A percentile compares a stretch with the other conserved stretches of the same genome.
These are phyloP conservation scores for Aplysina aerophoba DNA, from an alignment of 37 sponge, comb jelly and placozoan genomes.

Conservation along the genomic window DNA sequence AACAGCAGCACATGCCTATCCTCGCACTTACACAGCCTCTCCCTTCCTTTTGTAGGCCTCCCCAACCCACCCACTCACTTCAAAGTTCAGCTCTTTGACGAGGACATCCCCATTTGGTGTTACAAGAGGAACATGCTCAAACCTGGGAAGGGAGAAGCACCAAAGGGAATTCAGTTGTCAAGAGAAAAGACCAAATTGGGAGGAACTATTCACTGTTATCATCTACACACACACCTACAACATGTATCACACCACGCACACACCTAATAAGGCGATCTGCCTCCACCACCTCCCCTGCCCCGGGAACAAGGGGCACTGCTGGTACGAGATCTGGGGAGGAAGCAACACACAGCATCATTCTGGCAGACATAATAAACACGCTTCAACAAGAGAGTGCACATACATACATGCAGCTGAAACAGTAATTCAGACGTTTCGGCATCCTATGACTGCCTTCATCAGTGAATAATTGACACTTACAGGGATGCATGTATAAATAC, in stretches of 20 bases:
- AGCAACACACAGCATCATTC: neutral
- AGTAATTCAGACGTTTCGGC: too few relatives aligned
- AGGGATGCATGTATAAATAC: too few relatives aligned
- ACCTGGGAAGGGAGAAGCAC: slow-evolving; percentile 39
- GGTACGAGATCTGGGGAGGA: slow-evolving; percentile 25
- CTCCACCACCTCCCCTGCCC: slow-evolving; percentile 78
- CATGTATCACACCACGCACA: neutral
- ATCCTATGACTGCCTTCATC: too few relatives aligned
- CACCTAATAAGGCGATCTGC: slow-evolving; percentile 79
- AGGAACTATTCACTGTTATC: neutral
- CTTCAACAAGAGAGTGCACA: too few relatives aligned
- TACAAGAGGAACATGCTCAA: slow-evolving; percentile 91
- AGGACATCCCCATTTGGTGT: slow-evolving; percentile 95
- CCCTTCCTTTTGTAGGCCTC: too few relatives aligned
- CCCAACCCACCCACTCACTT: slow-evolving; percentile 32
- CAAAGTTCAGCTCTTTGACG: slow-evolving; percentile 80
- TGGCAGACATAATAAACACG: too few relatives aligned
- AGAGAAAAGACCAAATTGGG: neutral
- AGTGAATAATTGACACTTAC: too few relatives aligned
- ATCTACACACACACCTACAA: neutral
- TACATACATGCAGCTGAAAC: neutral
- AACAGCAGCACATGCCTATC: neutral
- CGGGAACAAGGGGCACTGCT: slow-evolving; percentile 78
- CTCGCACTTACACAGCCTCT: neutral
- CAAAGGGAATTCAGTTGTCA: neutral